phyloP scores from a whole-genome alignment of 1,140 invertebrate species.

The Pseudobourletiella spinata region DNA sequence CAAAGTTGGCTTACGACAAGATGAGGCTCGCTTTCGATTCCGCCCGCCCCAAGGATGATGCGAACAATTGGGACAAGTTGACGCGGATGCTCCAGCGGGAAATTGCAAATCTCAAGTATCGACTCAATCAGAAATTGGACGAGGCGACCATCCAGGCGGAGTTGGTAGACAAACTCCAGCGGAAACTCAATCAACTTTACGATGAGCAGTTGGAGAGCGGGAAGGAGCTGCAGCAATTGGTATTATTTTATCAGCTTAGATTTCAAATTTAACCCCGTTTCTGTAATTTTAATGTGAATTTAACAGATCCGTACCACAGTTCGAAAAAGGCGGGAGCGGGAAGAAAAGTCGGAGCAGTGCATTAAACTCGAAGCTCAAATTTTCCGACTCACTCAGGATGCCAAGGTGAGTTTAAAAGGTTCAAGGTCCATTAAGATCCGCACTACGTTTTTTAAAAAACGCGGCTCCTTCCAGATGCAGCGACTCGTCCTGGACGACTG shows the following conservation, averaged over 20 bases:
- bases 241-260: too few relatives aligned
- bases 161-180: constrained; percentile 12
- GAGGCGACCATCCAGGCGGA: constrained; percentile 17
- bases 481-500: constrained; percentile 16
- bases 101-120: constrained; percentile 29
- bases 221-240: constrained; percentile 30
- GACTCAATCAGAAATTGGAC: constrained; percentile 20
- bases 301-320: constrained; percentile 25
- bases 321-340: constrained; percentile 24
- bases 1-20: constrained; percentile 32
- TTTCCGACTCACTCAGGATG: constrained; percentile 12
- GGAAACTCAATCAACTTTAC: constrained; percentile 26
- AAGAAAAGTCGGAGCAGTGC: constrained; percentile 34
- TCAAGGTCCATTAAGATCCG: neutral
- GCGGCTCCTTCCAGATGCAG: constrained; percentile 8
- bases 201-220: constrained; percentile 25
- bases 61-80: constrained; percentile 30
- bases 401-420: constrained; percentile 18
- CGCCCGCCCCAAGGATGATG: constrained; percentile 15
- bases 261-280: too few relatives aligned
- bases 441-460: neutral
- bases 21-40: constrained; percentile 29
- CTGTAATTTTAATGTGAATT: neutral
- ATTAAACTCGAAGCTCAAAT: constrained; percentile 32
- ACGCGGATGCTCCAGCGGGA: constrained; percentile 18